Base-by-base conservation (phyloP, 2,888 invertebrate genomes). In the Tachina fera region DNA sequence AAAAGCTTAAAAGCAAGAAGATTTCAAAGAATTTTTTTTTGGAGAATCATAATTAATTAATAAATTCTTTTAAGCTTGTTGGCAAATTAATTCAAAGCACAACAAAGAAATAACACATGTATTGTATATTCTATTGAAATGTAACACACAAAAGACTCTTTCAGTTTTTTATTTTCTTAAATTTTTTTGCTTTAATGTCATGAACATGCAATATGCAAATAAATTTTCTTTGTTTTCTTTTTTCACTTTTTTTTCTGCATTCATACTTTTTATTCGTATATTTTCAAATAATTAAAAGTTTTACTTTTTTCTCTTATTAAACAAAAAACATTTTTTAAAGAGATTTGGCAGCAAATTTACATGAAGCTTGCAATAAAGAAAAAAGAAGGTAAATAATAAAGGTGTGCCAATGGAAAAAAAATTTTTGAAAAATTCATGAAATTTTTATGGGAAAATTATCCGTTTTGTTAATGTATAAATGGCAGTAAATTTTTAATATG, bases 201-300 rank as follows among this genome's bases (percentile, higher is more conserved):
- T 74, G 86, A 85, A 87, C 86, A 88, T 86, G 87, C 88, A 87
- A 87, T 79, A 61, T 81, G 65, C 85, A 87, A 84, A 88, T 88
- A 88, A 86, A 86, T 87, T 87, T 87, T 49, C 51, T 39, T 14
- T 86, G 86, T 56, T 78, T 16, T 19, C n/a, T 13, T 19, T 63
- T 63, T 56, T 63, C 45, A 45, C 10, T 13, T 67, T 60, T 43
- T 45, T 75, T 53, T 47, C 22, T 1, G 22, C 22, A 31, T 31
- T 31, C 6, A 31, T 31, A 31, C 6, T 31, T 51, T 61, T 39
- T 10, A 13, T 56, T 53, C n/a, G n/a, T 49, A 43, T 49, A 45
- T 41, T 71, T 71, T 81, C 86, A 89, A 89, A 84, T 78, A 71
- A 87, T 75, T 78, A 70, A 56, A 49, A 68, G 13, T 71, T 79